Conservation (phyloP, 2,113 vertebrate species). For the Mesitornis unicolor region DNA sequence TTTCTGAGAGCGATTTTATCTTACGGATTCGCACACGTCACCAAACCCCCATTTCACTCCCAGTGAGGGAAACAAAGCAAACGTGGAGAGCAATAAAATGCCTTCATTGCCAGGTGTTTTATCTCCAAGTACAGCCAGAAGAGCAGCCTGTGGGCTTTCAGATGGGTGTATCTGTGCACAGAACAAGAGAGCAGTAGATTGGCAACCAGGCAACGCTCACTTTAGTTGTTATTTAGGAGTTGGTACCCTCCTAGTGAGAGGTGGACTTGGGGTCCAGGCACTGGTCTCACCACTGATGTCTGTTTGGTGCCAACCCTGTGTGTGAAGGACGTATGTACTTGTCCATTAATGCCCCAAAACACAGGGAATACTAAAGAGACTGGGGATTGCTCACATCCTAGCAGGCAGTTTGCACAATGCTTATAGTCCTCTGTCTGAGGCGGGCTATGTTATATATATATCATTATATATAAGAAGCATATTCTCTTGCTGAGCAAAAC, state of each 20-base stretch:
- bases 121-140: neutral
- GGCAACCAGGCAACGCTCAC: fast-evolving
- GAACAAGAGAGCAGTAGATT: neutral
- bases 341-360: neutral
- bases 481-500: neutral
- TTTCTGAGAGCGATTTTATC: neutral
- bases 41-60: neutral
- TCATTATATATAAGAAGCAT: too few relatives aligned
- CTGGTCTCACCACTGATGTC: too few relatives aligned
- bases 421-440: too few relatives aligned
- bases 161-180: neutral
- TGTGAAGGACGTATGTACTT: neutral
- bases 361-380: neutral
- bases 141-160: neutral
- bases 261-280: neutral
- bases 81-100: neutral
- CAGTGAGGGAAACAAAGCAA: neutral
- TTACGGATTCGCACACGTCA: fast-evolving
- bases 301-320: fast-evolving
- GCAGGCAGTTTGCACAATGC: fast-evolving
- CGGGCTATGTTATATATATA: too few relatives aligned
- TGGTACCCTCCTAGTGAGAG: neutral
- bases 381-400: neutral
- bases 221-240: neutral
- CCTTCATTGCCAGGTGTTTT: neutral